Evolutionary conservation across 2,113 vertebrate genomes (phyloP).

Genomic region (Cinclus mexicanus): DNA sequence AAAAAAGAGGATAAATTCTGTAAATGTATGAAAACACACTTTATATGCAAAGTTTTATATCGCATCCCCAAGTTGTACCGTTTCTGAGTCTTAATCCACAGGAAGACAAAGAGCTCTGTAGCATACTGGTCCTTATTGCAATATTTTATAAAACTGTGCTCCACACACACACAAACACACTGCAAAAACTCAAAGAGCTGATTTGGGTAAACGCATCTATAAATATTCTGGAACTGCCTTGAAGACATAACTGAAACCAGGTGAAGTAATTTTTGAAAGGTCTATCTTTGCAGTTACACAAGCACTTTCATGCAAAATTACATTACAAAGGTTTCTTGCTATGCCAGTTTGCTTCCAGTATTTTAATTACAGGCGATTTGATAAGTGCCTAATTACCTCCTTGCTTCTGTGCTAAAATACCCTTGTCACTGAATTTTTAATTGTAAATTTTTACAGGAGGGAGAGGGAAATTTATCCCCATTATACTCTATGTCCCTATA

Average conservation of each 20-base stretch:
- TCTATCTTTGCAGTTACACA: neutral
- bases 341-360: neutral
- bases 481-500: neutral
- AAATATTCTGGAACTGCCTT: neutral
- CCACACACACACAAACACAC: neutral
- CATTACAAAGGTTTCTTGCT: neutral
- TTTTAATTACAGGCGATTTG: neutral
- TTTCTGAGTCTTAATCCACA: neutral
- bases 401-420: neutral
- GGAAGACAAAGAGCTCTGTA: neutral
- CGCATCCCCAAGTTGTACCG: neutral
- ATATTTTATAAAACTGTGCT: neutral
- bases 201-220: neutral
- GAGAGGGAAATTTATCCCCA: neutral
- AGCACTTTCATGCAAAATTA: neutral
- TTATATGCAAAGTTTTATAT: neutral
- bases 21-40: neutral
- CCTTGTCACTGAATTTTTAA: neutral
- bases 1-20: neutral
- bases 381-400: neutral
- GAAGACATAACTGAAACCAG: neutral
- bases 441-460: neutral
- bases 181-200: neutral
- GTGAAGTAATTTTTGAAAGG: neutral
- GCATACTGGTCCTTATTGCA: neutral